Base-by-base conservation (phyloP, 2,888 invertebrate genomes). In the Aspidapion aeneum region DNA sequence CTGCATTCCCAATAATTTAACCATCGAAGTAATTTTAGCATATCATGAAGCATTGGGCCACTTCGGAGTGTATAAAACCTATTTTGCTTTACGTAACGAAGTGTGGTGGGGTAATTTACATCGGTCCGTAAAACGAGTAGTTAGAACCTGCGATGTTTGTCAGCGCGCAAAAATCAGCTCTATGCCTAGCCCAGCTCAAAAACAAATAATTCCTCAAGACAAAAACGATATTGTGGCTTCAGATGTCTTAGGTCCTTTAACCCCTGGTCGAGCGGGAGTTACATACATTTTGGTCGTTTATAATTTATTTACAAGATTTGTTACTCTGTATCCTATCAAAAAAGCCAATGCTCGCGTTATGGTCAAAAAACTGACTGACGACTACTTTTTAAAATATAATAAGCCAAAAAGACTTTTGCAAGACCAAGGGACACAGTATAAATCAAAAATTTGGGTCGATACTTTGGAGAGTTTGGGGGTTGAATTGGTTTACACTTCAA, bases 281-380 rank as follows among this genome's bases (percentile, higher is more conserved):
- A 74, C 74, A 62, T 74, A 67, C 64, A 76, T 72, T 66, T 75
- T 77, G 18, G 74, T 69, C 52, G 75, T 75, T 68, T 76, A 78
- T 60, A 74, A 66, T 52, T 71, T 67, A 2, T 59, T 63, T 22
- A 62, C 58, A 1, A 21, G 52, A 48, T 58, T 50, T 19, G 58
- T 58, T 1, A 48, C 49, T 12, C 21, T 62, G 18, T 62, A 62
- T 18, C 54, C 58, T n/a, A 3, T 62, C 19, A 62, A 58, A 22
- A 58, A 58, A 18, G 54, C 58, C 2, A 58, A 57, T n/a, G 49
- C 62, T 17, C 49, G 21, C 3, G 57, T 57, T 2, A 57, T 50
- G 57, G 16, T 58, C 2, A 62, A 62, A 18, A 17, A 58, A 5
- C 16, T 62, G 12, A 21, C 57, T n/a, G 19, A 49, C 9, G 48